phyloP scores from a whole-genome alignment of 1,140 invertebrate species.

The Drosophila watanabei region DNA sequence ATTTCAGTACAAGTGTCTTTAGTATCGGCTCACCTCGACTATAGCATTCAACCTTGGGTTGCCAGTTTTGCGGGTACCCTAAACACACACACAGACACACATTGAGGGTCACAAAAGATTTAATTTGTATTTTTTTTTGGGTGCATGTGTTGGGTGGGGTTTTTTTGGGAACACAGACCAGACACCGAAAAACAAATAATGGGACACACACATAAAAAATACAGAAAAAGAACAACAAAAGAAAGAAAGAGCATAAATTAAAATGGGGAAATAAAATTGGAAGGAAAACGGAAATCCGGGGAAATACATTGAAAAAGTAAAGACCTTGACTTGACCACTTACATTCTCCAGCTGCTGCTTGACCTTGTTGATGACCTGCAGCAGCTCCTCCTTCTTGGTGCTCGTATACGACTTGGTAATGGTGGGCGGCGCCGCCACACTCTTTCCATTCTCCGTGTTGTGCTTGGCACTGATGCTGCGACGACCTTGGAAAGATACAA shows the following conservation, averaged over 20 bases:
- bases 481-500: constrained; percentile 57
- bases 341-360: constrained; percentile 95
- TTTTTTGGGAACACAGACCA: constrained; percentile 65
- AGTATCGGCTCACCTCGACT: constrained; percentile 75
- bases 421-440: constrained; percentile 82
- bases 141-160: constrained; percentile 37
- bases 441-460: constrained; percentile 82
- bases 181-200: constrained; percentile 59
- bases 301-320: constrained; percentile 14
- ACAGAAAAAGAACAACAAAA: constrained; percentile 48
- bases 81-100: constrained; percentile 33
- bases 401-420: constrained; percentile 87
- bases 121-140: constrained; percentile 32
- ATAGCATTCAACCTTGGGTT: constrained; percentile 80
- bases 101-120: constrained; percentile 14
- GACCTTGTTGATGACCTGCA: constrained; percentile 94
- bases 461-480: constrained; percentile 86
- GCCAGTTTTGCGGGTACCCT: constrained; percentile 81
- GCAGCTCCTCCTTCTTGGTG: constrained; percentile 93
- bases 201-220: constrained; percentile 59
- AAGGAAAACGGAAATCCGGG: constrained; percentile 11
- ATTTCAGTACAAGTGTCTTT: constrained; percentile 44
- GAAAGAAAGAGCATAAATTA: constrained; percentile 43
- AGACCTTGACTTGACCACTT: constrained; percentile 85
- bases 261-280: constrained; percentile 39